phyloP scores from a whole-genome alignment of 2,113 vertebrate genomes.

The Pelvicachromis taeniatus region DNA sequence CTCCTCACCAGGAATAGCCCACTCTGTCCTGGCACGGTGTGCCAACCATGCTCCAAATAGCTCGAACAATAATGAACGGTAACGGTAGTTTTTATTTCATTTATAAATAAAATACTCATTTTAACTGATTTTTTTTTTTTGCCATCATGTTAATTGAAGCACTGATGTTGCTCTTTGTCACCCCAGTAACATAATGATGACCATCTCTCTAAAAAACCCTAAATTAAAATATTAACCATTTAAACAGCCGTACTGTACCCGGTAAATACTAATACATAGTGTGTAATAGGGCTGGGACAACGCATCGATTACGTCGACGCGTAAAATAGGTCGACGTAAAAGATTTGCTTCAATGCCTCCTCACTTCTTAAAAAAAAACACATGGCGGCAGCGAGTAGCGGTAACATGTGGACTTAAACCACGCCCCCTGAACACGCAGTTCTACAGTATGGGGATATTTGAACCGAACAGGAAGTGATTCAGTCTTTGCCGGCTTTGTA shows the following conservation, averaged over 20 bases:
- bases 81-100: neutral
- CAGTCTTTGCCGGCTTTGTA: no score
- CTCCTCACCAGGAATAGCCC: neutral
- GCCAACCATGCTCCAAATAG: neutral
- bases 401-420: no score
- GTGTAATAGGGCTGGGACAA: no score
- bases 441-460: no score
- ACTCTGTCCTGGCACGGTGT: neutral
- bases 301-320: no score
- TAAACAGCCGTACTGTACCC: neutral
- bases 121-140: neutral
- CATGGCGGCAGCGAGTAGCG: no score
- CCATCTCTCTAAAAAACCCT: neutral
- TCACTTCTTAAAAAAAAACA: no score
- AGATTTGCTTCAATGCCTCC: no score
- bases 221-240: neutral
- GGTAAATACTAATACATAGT: neutral
- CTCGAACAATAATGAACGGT: neutral
- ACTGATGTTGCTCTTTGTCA: neutral
- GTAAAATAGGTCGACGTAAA: no score
- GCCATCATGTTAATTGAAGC: neutral
- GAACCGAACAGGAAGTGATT: no score
- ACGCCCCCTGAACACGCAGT: no score
- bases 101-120: neutral
- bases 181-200: neutral